Conservation (phyloP, 1,140 invertebrate genomes). For the Spodoptera litura region DNA sequence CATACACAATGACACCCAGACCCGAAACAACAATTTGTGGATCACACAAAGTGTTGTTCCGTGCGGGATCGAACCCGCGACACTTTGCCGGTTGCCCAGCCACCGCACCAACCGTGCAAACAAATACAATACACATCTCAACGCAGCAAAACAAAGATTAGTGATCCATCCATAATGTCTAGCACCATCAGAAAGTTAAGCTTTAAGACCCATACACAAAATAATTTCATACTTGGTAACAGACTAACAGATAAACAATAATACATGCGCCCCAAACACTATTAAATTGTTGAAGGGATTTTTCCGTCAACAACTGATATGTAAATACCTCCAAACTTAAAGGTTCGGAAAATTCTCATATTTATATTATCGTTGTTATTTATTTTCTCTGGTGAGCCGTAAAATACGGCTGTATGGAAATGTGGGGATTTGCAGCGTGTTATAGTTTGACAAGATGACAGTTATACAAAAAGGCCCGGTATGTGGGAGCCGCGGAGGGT, state of each 20-base stretch:
- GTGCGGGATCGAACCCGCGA: no score
- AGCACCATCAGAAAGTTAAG: no score
- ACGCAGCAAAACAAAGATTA: no score
- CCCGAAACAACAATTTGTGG: no score
- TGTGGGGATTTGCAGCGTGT: constrained; percentile 74
- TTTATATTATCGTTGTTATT: constrained; percentile 83
- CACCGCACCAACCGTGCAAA: no score
- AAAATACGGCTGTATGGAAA: constrained; percentile 83
- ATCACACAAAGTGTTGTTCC: no score
- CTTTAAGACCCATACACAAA: not conserved
- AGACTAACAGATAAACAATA: constrained; percentile 47
- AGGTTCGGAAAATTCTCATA: constrained; percentile 79
- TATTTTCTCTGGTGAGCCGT: constrained; percentile 81
- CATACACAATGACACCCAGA: no score
- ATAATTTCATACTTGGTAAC: not conserved
- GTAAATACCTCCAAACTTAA: constrained; percentile 78
- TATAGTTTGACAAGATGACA: constrained; percentile 83
- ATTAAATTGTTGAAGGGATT: constrained; percentile 73
- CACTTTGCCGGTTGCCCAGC: no score
- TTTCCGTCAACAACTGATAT: constrained; percentile 83
- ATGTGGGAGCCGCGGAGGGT: constrained; percentile 54
- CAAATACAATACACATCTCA: no score
- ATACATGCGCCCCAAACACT: constrained; percentile 65
- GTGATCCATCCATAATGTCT: no score
- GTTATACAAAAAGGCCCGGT: constrained; percentile 70